Evolutionary conservation across 2,113 vertebrate genomes (phyloP).

Genomic region (Hippopotamus amphibius): DNA sequence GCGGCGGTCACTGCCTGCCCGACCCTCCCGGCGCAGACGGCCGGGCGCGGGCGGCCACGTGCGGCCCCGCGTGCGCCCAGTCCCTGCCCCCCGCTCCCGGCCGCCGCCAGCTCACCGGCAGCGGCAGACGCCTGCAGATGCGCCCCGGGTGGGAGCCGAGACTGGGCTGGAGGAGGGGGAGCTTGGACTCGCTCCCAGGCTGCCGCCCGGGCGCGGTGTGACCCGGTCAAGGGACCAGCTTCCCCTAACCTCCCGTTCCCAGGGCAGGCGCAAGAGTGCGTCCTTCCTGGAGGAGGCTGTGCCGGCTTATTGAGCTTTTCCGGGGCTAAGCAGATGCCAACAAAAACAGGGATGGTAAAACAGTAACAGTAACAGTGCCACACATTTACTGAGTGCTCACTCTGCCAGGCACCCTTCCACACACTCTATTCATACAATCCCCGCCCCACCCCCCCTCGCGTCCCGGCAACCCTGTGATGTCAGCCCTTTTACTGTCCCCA

Average conservation of each 20-base stretch:
- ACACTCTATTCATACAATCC: no score
- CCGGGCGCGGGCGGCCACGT: not conserved
- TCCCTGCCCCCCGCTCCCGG: not conserved
- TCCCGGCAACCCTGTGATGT: not conserved
- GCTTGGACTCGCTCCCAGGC: no score
- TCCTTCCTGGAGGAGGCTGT: not conserved
- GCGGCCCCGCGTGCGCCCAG: not conserved
- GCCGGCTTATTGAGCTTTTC: not conserved
- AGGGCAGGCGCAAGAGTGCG: rapidly evolving
- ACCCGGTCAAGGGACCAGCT: not conserved
- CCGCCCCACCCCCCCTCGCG: no score
- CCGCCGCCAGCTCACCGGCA: not conserved
- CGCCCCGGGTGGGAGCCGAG: not conserved
- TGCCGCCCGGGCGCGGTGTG: not conserved
- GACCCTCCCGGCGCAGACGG: not conserved
- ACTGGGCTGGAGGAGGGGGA: rapidly evolving
- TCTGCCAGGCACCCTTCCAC: not conserved
- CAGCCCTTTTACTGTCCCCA: not conserved
- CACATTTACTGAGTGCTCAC: not conserved
- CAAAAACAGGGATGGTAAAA: not conserved
- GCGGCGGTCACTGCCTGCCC: not conserved
- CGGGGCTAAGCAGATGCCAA: not conserved
- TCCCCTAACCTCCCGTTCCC: not conserved
- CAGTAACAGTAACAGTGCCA: not conserved
- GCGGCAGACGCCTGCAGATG: not conserved